Conservation (phyloP, 2,113 vertebrate species). For the Perca schrenkii region DNA sequence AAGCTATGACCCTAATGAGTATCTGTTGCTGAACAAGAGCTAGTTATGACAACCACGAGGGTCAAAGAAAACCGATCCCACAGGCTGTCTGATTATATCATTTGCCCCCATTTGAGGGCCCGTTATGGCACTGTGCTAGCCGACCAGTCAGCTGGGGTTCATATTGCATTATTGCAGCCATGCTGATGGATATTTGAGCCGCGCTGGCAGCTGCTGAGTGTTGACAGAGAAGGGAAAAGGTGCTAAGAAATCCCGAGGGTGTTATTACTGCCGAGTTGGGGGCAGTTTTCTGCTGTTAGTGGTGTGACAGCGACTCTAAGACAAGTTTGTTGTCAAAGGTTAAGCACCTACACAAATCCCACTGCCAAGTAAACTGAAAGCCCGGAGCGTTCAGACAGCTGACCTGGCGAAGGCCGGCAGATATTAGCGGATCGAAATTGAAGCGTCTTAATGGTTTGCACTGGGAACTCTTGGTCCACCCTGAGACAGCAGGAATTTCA, state of each 20-base stretch:
- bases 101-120: slow-evolving; percentile 38
- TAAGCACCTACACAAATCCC: slow-evolving; percentile 70
- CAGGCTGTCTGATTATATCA: slow-evolving; percentile 48
- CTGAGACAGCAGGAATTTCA: neutral
- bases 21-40: slow-evolving; percentile 36
- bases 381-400: slow-evolving; percentile 7
- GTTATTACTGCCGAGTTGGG: slow-evolving; percentile 72
- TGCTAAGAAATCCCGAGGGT: slow-evolving; percentile 75
- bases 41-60: slow-evolving; percentile 54
- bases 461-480: neutral
- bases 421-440: slow-evolving; percentile 27
- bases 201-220: slow-evolving; percentile 76
- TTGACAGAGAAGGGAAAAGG: slow-evolving; percentile 78
- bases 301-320: slow-evolving; percentile 61
- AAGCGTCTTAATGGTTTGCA: slow-evolving; percentile 41
- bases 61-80: slow-evolving; percentile 54
- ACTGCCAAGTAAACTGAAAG: slow-evolving; percentile 34
- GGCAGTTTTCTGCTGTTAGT: slow-evolving; percentile 70
- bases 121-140: slow-evolving; percentile 53
- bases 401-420: slow-evolving; percentile 12
- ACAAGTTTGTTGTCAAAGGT: slow-evolving; percentile 77
- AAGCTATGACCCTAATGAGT: slow-evolving; percentile 51
- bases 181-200: slow-evolving; percentile 77
- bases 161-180: slow-evolving; percentile 61
- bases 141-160: slow-evolving; percentile 61